A percentile compares a stretch with the other conserved stretches of the same genome.
phyloP scores from a whole-genome alignment of 2,797 vertebrate species.

The Chaenodraco wilsoni region DNA sequence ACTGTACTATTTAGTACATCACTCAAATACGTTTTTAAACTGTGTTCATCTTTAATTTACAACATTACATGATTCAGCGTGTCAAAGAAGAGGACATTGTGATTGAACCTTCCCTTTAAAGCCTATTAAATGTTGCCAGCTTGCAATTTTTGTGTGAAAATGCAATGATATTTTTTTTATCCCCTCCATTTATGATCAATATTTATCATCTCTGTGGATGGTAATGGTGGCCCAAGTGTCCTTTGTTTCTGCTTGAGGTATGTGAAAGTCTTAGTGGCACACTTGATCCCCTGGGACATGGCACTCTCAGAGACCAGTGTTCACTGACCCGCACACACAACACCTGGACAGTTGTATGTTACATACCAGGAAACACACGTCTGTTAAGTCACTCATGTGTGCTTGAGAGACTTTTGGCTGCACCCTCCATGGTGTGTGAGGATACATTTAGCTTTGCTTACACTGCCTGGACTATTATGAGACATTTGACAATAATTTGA shows the following conservation, averaged over 20 bases:
- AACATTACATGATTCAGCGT: too few relatives aligned
- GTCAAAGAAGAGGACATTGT: not conserved
- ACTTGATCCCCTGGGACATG: constrained; percentile 50
- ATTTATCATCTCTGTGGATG: constrained; percentile 12
- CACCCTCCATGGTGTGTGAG: not conserved
- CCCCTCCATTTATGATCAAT: constrained; percentile 2
- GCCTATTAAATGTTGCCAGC: not conserved
- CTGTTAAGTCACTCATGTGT: constrained; percentile 41
- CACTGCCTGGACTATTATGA: not conserved
- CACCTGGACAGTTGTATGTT: constrained; percentile 70
- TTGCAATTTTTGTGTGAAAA: not conserved
- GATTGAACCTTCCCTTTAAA: constrained; percentile 14
- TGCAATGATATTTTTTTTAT: not conserved
- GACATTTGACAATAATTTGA: constrained; percentile 1
- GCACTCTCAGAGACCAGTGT: constrained; percentile 51
- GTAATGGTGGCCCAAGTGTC: constrained; percentile 25
- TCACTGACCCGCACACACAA: constrained; percentile 68
- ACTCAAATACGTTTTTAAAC: too few relatives aligned
- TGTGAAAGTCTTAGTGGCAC: constrained; percentile 39
- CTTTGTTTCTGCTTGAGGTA: constrained; percentile 52
- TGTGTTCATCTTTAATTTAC: too few relatives aligned
- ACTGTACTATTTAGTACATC: too few relatives aligned
- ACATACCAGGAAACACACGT: constrained; percentile 49
- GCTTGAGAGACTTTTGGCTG: constrained; percentile 21
- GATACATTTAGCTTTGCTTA: constrained; percentile 12